Evolutionary conservation across 2,113 vertebrate species (phyloP), one percentile per base, ranked within the genome.

Genomic region (Odobenus rosmarus): DNA sequence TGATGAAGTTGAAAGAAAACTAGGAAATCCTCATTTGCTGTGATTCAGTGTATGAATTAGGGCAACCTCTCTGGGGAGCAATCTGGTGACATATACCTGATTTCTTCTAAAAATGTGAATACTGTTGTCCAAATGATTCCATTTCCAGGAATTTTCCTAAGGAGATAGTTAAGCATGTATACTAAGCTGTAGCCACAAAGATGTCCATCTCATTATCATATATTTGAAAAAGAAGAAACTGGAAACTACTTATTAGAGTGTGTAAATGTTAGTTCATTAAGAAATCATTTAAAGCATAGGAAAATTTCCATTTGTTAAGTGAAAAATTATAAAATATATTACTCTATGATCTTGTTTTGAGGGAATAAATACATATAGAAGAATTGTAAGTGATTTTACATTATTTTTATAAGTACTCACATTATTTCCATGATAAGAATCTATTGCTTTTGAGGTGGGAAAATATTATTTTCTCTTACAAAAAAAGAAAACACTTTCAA

Each of bases 311-410:
- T 51, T 61, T 82, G 5, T 59, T 79, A 57, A 51, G 18, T 72
- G 19, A 51, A 95, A 61, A 86, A 24, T 26, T 46, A n/a, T 79
- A 13, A 59, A 67, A 33, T 51, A 1, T 36, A 6, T 79, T 51
- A 16, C 10, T 61, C 57, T 79, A 2, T 74, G 46, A 26, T 59
- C 10, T 1, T 16, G 19, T 57, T 86, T 57, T 61, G 12, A 82
- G 31, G 4, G 4, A 55, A 57, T 7, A 31, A 0, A 13, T 42
- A 7, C 7, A 1, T 53, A 16, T 6, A 4, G 1, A 2, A 74
- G 18, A 33, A 28, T 8, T 67, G 0, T 36, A 49, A 31, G 3
- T 64, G 5, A 14, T 31, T 92, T 81, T 36, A 53, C 1, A 19
- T n/a, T 18, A 24, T 11, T 80, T 86, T 61, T 18, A 2, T 18